Evolutionary conservation across 2,888 invertebrate species (phyloP).

Genomic region (Azorinus chamasolen): DNA sequence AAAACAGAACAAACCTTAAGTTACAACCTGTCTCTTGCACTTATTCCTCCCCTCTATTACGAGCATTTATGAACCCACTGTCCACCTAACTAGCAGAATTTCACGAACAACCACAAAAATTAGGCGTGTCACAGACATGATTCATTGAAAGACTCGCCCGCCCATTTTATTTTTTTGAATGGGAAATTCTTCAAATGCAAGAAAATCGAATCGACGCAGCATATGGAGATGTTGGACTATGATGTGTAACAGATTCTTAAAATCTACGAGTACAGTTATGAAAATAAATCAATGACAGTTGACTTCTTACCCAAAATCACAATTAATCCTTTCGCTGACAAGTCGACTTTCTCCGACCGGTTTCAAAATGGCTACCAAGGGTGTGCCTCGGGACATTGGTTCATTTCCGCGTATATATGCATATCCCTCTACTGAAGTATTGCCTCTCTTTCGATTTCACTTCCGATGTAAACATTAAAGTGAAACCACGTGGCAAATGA

Average conservation of each 20-base stretch:
- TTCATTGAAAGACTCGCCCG: no score
- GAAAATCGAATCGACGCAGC: no score
- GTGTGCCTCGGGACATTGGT: slow-evolving; percentile 72
- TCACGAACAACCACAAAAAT: no score
- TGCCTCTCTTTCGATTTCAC: slow-evolving; percentile 32
- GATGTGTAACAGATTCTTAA: no score
- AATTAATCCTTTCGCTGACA: slow-evolving; percentile 22
- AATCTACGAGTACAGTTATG: not conserved
- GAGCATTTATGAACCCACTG: no score
- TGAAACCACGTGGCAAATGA: not conserved
- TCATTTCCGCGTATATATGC: slow-evolving; percentile 10
- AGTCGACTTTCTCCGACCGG: slow-evolving; percentile 64
- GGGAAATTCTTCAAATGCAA: no score
- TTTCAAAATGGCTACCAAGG: slow-evolving; percentile 74
- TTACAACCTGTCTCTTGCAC: no score
- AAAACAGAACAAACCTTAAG: no score
- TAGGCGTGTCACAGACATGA: no score
- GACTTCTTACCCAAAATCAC: slow-evolving; percentile 41
- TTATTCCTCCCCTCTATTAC: no score
- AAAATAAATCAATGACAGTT: slow-evolving; percentile 24
- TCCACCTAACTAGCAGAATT: not conserved
- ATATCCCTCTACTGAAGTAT: slow-evolving; percentile 48
- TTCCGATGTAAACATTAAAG: slow-evolving; percentile 22
- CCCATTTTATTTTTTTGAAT: no score
- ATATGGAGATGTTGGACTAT: no score